These are phyloP conservation scores for Steinernema khuongi DNA, from an alignment of 1,140 invertebrate genomes.

Conservation along the genomic window DNA sequence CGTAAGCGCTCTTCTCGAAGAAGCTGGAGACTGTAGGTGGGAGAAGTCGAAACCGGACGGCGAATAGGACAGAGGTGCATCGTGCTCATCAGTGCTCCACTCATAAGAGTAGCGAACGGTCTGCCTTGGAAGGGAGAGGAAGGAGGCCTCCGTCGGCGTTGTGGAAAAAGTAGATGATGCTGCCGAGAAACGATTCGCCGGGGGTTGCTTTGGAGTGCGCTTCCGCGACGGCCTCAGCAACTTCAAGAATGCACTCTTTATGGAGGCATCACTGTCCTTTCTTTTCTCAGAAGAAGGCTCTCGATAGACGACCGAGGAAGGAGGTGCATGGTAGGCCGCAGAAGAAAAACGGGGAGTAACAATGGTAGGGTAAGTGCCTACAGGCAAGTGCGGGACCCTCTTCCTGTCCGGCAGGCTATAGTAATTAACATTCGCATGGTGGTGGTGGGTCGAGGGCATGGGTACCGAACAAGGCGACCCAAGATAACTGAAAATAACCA, in stretches of 20 bases:
- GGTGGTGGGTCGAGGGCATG: neutral
- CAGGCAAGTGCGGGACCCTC: neutral
- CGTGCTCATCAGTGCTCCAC: neutral
- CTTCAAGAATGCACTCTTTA: neutral
- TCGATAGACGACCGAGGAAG: neutral
- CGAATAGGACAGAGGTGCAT: neutral
- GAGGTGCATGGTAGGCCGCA: neutral
- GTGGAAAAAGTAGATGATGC: neutral
- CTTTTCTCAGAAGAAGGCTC: neutral
- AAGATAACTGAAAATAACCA: neutral
- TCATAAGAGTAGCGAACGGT: neutral
- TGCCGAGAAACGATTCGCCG: neutral
- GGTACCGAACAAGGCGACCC: neutral
- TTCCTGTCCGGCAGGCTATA: slow-evolving; percentile 1
- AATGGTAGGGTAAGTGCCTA: neutral
- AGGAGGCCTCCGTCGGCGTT: neutral
- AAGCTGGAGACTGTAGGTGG: neutral
- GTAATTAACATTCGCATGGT: neutral
- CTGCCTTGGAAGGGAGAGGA: neutral
- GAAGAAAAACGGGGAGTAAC: neutral
- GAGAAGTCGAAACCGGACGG: neutral
- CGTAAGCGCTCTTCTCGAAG: neutral
- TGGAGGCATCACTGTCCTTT: neutral
- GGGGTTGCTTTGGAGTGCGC: neutral
- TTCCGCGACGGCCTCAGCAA: neutral